phyloP scores from a whole-genome alignment of 2,113 vertebrate species.

The Campylomormyrus numenius region DNA sequence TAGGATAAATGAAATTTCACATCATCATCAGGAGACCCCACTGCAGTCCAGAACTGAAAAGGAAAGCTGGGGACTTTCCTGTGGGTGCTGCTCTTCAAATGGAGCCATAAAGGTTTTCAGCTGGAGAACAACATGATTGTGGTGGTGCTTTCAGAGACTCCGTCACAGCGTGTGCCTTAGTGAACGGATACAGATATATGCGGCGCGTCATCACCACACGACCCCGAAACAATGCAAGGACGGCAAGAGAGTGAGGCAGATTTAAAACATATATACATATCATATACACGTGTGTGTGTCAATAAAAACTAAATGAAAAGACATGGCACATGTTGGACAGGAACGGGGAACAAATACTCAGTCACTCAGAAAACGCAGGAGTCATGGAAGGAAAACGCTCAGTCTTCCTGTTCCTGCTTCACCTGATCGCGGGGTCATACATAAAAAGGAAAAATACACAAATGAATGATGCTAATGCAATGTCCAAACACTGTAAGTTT shows the following conservation, averaged over 20 bases:
- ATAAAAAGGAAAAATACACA: conserved; percentile 76
- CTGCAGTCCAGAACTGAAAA: not conserved
- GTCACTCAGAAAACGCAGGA: conserved; percentile 59
- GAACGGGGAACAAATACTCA: conserved; percentile 51
- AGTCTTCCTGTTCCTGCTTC: conserved; percentile 61
- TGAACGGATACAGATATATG: conserved; percentile 13
- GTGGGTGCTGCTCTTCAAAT: not conserved
- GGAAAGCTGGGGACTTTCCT: not conserved
- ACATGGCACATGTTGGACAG: conserved; percentile 62
- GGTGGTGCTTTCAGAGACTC: not conserved
- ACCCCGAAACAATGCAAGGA: conserved; percentile 48
- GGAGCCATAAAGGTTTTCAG: not conserved
- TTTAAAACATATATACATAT: conserved; percentile 64
- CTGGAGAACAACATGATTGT: not conserved
- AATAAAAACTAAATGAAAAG: conserved; percentile 56
- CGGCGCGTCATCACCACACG: conserved; percentile 35
- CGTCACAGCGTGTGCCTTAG: not conserved
- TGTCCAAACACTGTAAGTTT: conserved; percentile 72
- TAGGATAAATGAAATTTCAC: not conserved
- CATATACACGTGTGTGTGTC: conserved; percentile 66
- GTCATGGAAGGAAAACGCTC: conserved; percentile 64
- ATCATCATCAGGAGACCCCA: not conserved
- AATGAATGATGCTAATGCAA: conserved; percentile 78
- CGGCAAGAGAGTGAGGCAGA: conserved; percentile 53
- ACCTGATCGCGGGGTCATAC: conserved; percentile 73